Conservation (phyloP, 2,797 vertebrate genomes). For the Falco naumanni region DNA sequence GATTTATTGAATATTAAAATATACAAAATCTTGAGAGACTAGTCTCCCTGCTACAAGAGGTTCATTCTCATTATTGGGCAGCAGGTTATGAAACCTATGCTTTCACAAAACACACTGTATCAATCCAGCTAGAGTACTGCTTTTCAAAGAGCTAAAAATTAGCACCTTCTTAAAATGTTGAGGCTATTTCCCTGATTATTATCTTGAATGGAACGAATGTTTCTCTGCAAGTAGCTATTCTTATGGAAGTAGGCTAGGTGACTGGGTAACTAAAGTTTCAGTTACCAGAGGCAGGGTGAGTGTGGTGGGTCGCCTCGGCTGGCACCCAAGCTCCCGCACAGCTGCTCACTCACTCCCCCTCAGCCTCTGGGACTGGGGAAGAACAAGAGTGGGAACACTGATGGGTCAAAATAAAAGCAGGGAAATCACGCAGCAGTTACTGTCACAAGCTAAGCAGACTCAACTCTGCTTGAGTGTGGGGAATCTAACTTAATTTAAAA, state of each 20-base stretch:
- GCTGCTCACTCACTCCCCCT: background rate
- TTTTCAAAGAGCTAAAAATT: background rate
- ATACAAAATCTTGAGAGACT: background rate
- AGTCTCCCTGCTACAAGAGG: background rate
- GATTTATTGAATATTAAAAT: background rate
- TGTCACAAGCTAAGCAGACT: background rate
- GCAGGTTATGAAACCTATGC: background rate
- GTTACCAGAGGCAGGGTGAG: background rate
- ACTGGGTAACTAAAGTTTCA: background rate
- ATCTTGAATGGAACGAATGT: background rate
- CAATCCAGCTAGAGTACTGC: background rate
- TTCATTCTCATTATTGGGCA: background rate
- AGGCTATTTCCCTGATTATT: background rate
- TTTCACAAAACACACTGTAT: background rate
- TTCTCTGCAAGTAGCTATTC: background rate
- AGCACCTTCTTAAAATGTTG: background rate
- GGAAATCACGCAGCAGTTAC: background rate
- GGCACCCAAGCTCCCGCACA: background rate
- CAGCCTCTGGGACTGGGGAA: background rate
- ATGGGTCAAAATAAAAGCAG: background rate
- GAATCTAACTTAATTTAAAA: background rate
- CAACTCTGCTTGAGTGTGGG: background rate
- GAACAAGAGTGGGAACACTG: background rate
- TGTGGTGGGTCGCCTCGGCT: accelerated
- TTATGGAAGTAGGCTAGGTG: background rate